Percentiles rank a stretch among this genome's conserved stretches.
Evolutionary conservation across 2,888 invertebrate genomes (phyloP).

Genomic region (Vanessa cardui): DNA sequence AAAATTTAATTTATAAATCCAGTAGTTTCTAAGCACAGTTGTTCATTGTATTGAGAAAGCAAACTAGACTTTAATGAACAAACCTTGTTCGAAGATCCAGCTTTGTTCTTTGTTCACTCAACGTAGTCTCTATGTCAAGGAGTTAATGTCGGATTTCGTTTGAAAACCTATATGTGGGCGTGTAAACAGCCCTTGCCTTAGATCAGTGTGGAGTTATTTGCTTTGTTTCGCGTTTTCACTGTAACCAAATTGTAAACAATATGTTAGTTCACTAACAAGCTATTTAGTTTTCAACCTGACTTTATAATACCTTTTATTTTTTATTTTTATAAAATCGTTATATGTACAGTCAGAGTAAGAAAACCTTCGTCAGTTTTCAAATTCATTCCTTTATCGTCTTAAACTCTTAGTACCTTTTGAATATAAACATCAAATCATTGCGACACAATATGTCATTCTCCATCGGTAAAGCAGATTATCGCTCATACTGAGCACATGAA

Average conservation of each 20-base stretch:
- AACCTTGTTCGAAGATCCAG: slow-evolving; percentile 27
- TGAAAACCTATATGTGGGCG: background rate
- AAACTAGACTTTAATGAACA: slow-evolving; percentile 36
- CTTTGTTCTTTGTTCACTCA: background rate
- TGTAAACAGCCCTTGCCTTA: slow-evolving; percentile 6
- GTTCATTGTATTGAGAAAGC: slow-evolving; percentile 19
- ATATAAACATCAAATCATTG: too few species aligned
- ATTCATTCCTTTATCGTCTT: too few species aligned
- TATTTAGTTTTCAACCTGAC: slow-evolving; percentile 12
- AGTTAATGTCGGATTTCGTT: slow-evolving; percentile 14
- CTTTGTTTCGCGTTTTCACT: slow-evolving; percentile 24
- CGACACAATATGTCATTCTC: too few species aligned
- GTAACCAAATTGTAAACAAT: slow-evolving; percentile 26
- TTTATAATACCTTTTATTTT: background rate
- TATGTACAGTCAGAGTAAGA: too few species aligned
- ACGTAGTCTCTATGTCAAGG: background rate
- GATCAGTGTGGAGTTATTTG: slow-evolving; percentile 23
- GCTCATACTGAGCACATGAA: too few species aligned
- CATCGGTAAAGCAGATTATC: too few species aligned
- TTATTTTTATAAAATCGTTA: too few species aligned
- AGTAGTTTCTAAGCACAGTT: slow-evolving; percentile 6
- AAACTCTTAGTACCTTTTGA: too few species aligned
- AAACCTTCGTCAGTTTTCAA: too few species aligned
- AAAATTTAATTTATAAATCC: background rate
- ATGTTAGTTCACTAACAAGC: slow-evolving; percentile 22